Percentiles rank a stretch among this genome's conserved stretches.
Evolutionary conservation across 2,113 vertebrate species (phyloP).

Genomic region (Scytalopus superciliaris): DNA sequence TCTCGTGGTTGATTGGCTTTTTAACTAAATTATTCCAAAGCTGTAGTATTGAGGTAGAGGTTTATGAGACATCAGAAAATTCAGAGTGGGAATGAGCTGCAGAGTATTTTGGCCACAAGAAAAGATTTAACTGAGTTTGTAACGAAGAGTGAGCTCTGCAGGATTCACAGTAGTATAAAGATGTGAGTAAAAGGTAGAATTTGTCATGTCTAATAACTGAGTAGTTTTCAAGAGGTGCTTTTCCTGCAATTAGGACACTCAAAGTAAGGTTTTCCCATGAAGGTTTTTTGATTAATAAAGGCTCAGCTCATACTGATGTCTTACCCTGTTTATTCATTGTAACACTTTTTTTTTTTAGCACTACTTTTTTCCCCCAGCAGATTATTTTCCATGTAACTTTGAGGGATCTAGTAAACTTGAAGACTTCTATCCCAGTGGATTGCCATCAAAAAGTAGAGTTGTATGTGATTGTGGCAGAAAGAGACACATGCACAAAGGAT

Average conservation of each 20-base stretch:
- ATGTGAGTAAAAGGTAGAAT: background rate
- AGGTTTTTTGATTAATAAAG: background rate
- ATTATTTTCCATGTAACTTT: background rate
- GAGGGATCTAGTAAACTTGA: background rate
- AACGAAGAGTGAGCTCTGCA: background rate
- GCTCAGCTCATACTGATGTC: background rate
- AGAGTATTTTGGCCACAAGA: background rate
- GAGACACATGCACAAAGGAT: fast-evolving
- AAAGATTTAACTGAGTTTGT: background rate
- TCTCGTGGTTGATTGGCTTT: slow-evolving; percentile 17
- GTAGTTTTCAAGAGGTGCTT: background rate
- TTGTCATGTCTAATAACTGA: background rate
- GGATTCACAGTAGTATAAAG: background rate
- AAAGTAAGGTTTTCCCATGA: background rate
- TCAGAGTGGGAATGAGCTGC: background rate
- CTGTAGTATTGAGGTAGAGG: background rate
- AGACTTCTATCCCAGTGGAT: background rate
- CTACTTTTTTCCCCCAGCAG: background rate
- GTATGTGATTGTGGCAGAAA: background rate
- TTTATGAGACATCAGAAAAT: background rate
- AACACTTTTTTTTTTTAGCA: background rate
- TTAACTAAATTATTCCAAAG: slow-evolving; percentile 29
- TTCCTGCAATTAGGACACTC: background rate
- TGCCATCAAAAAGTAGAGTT: background rate
- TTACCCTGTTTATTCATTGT: background rate